A percentile compares a stretch with the other conserved stretches of the same genome.
Evolutionary conservation across 2,797 vertebrate species (phyloP).

Genomic region (Cirrhinus molitorella): DNA sequence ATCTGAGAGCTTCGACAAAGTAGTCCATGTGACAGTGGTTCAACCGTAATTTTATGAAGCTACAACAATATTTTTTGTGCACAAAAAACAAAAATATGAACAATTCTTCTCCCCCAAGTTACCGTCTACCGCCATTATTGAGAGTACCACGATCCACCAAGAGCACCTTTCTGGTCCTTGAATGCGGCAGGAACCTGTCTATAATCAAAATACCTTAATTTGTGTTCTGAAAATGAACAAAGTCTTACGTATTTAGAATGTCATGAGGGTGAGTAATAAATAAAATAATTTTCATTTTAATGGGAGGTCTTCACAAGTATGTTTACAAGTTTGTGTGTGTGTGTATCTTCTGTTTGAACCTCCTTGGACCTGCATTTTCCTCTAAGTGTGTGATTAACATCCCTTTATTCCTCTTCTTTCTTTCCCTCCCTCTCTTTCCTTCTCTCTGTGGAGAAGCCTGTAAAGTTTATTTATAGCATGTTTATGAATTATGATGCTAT

Average conservation of each 20-base stretch:
- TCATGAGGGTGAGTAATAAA: background rate
- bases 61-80: too few relatives aligned
- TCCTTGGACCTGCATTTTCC: background rate
- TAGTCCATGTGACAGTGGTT: too few relatives aligned
- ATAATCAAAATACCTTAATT: background rate
- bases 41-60: too few relatives aligned
- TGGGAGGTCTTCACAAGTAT: background rate
- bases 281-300: background rate
- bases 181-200: background rate
- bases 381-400: constrained; percentile 44
- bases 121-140: too few relatives aligned
- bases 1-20: background rate
- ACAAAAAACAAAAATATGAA: too few relatives aligned
- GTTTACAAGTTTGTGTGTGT: background rate
- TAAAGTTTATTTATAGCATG: constrained; percentile 68
- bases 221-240: background rate
- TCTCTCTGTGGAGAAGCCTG: constrained; percentile 33
- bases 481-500: constrained; percentile 68
- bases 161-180: background rate
- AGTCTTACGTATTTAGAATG: background rate
- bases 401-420: constrained; percentile 16
- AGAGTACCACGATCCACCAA: too few relatives aligned
- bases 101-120: too few relatives aligned
- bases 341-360: background rate
- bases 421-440: background rate